Evolutionary conservation across 2,113 vertebrate genomes (phyloP), one percentile per base, ranked within the genome.

Genomic region (Falco punctatus): DNA sequence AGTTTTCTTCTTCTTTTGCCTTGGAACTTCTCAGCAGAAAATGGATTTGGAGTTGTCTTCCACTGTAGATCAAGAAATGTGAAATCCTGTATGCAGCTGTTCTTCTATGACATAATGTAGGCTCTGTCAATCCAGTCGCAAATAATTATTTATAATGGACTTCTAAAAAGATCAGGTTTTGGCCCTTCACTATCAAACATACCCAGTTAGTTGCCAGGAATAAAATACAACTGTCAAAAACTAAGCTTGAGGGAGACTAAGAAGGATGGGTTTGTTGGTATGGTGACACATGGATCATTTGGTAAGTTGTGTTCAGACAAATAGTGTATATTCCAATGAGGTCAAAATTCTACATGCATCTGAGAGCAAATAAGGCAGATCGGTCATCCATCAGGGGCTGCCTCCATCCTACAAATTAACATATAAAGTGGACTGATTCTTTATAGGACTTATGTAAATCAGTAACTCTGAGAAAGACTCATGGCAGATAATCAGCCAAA

Each of bases 361-460:
- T 62, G 30, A 69, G 57, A 87, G 35, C 81, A 90, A 94, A 91
- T 64, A 92, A 91, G 46, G 69, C 70, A 69, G 74, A 59, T 81
- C 72, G 40, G 61, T 22, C 86, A 95, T 77, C 89, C 61, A 32
- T 94, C 95, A 85, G 73, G 58, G 20, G 3, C 6, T 87, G 44
- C 52, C 42, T 79, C 58, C 15, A 8, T 79, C 61, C 74, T 69
- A 75, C 40, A 85, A 90, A 94, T 96, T 93, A 95, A 86, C 89
- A 85, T 96, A 85, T 52, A 90, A 83, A 94, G 91, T 80, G 87
- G 74, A 87, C 79, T 75, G 81, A 82, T 79, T 86, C 73, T 85
- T 93, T 70, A 67, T 13, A 20, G 61, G 81, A 21, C 13, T 94
- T 69, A 59, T 8, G 64, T 59, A 89, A 86, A 91, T 42, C 55